phyloP scores from a whole-genome alignment of 2,888 invertebrate species.

The Cyrtodaria siliqua region DNA sequence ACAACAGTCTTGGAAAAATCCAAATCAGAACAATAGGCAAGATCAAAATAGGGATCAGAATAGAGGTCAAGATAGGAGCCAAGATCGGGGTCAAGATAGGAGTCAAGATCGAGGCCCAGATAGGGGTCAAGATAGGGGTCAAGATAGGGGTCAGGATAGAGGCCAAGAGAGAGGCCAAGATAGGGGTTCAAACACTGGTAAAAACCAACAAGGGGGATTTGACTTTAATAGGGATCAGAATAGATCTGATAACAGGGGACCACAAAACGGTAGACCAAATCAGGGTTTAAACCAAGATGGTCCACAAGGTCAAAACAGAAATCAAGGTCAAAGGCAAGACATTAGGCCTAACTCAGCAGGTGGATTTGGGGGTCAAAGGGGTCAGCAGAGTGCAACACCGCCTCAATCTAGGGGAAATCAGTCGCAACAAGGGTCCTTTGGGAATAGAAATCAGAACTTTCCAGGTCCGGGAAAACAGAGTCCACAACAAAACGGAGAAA shows the following conservation, averaged over 20 bases:
- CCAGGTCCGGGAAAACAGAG: constrained; percentile 24
- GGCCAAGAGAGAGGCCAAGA: constrained; percentile 30
- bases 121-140: constrained; percentile 17
- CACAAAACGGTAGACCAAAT: constrained; percentile 17
- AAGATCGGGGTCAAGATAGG: constrained; percentile 23
- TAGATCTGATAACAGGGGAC: constrained; percentile 27
- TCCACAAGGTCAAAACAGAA: constrained; percentile 43
- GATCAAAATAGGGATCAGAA: constrained; percentile 27
- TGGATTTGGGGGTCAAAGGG: constrained; percentile 48
- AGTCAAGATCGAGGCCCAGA: constrained; percentile 29
- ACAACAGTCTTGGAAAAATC: constrained; percentile 31
- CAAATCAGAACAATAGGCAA: constrained; percentile 39
- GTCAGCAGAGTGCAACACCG: constrained; percentile 36
- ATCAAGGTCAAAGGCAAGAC: constrained; percentile 44
- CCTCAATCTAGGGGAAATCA: constrained; percentile 39
- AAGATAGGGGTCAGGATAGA: constrained; percentile 30
- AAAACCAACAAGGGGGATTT: constrained; percentile 16
- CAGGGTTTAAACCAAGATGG: constrained; percentile 37
- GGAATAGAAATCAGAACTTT: constrained; percentile 52
- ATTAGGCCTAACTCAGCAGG: constrained; percentile 30
- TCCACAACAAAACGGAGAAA: constrained; percentile 15
- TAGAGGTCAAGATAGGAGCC: constrained; percentile 24
- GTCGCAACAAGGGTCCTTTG: constrained; percentile 28
- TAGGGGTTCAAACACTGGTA: constrained; percentile 25
- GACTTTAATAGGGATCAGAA: constrained; percentile 35